These are phyloP conservation scores for Toxotes jaculatrix DNA, from an alignment of 2,113 vertebrate genomes.

Conservation along the genomic window DNA sequence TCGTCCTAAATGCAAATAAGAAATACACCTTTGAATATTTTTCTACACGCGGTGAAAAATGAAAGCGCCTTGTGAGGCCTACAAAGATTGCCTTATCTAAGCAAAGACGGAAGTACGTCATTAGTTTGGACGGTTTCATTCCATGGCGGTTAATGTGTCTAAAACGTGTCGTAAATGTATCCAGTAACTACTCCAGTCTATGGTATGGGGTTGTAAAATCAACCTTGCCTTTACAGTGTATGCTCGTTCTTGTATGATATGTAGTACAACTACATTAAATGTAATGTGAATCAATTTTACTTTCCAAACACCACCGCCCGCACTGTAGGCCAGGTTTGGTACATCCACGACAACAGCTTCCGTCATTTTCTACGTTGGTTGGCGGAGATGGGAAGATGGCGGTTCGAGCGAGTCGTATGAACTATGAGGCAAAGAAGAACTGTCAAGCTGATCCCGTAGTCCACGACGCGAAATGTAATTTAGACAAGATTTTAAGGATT, in stretches of 20 bases:
- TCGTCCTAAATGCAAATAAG: not conserved
- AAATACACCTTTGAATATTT: not conserved
- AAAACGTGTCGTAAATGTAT: not conserved
- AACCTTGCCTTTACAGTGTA: fast-evolving
- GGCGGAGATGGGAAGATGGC: conserved; percentile 57
- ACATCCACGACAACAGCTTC: conserved; percentile 20
- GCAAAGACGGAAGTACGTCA: conserved; percentile 79
- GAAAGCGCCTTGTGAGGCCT: conserved; percentile 41
- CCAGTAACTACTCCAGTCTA: fast-evolving
- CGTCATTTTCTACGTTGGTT: not conserved
- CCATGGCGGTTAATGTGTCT: not conserved
- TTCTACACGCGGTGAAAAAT: conserved; percentile 57
- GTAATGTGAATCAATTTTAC: not conserved
- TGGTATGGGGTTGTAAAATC: not conserved
- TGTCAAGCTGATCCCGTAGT: not conserved
- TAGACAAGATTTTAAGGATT: too few species aligned
- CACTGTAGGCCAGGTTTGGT: not conserved
- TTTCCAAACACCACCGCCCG: fast-evolving
- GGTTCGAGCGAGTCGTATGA: too few species aligned
- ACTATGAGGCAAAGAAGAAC: not conserved
- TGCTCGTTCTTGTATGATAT: fast-evolving
- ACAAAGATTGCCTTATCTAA: conserved; percentile 73
- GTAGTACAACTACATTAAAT: fast-evolving
- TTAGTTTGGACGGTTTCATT: conserved; percentile 30
- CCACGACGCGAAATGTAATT: not conserved